Conservation (phyloP, 2,797 vertebrate species). For the Ptychobarbus kaznakovi region DNA sequence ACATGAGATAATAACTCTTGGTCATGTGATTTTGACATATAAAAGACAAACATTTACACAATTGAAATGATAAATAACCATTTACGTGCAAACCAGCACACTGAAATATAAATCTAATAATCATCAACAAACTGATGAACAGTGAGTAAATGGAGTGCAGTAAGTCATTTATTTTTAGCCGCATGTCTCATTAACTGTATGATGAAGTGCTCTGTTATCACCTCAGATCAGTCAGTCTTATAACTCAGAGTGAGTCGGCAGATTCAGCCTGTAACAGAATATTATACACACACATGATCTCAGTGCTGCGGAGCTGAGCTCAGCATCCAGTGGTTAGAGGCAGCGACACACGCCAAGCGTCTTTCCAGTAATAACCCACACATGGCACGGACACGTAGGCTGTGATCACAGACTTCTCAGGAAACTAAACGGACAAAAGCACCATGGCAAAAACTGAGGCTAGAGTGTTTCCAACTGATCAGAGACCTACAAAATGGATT, state of each 20-base stretch:
- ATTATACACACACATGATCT: constrained; percentile 69
- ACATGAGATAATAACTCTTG: background rate
- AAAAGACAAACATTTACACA: background rate
- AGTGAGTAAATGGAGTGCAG: background rate
- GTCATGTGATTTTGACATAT: background rate
- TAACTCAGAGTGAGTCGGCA: constrained; percentile 64
- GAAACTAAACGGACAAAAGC: background rate
- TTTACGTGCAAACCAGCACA: background rate
- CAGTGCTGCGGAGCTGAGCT: constrained; percentile 69
- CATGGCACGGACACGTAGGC: constrained; percentile 73
- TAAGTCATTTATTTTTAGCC: constrained; percentile 21
- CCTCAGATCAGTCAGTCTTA: constrained; percentile 63
- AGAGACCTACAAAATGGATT: background rate
- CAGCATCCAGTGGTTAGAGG: constrained; percentile 75
- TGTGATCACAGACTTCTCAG: constrained; percentile 66
- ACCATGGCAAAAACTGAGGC: background rate
- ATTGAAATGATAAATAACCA: background rate
- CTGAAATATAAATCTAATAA: background rate
- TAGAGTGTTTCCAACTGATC: background rate
- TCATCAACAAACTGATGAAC: background rate
- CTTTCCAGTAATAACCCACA: constrained; percentile 81
- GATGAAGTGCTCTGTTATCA: constrained; percentile 60
- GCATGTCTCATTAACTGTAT: constrained; percentile 17
- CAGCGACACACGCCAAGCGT: constrained; percentile 66
- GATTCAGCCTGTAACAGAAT: constrained; percentile 71